These are phyloP conservation scores for Glaucomys volans DNA, from an alignment of 2,113 vertebrate genomes.

Conservation along the genomic window DNA sequence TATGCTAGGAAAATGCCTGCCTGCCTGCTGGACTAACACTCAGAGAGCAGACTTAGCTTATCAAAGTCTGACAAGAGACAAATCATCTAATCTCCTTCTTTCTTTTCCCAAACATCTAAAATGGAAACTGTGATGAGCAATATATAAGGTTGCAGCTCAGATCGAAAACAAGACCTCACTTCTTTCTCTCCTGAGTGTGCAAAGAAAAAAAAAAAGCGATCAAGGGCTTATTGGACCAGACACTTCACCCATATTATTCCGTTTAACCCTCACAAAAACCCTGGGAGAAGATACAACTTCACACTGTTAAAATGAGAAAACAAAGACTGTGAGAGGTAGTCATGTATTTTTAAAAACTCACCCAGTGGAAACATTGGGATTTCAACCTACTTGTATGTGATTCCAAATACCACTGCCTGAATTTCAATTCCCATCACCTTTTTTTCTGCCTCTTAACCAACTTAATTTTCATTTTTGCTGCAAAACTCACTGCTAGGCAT, in stretches of 20 bases:
- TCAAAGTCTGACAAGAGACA: conserved; percentile 12
- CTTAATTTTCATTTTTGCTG: conserved; percentile 32
- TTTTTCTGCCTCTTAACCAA: neutral
- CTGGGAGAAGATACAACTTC: neutral
- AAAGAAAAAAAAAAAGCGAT: conserved; percentile 41
- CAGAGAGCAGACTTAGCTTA: conserved; percentile 17
- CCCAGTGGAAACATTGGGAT: neutral
- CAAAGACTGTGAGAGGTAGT: neutral
- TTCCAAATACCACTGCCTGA: neutral
- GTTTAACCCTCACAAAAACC: conserved; percentile 41
- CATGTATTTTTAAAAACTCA: neutral
- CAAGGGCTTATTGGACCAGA: conserved; percentile 48
- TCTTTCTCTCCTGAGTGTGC: neutral
- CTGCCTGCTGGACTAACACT: neutral
- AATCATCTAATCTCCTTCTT: neutral
- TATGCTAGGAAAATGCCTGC: neutral
- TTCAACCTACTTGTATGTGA: neutral
- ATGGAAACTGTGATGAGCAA: neutral
- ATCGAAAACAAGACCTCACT: neutral
- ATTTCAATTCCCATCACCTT: neutral
- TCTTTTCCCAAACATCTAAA: conserved; percentile 40
- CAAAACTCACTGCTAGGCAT: neutral
- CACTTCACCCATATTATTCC: neutral
- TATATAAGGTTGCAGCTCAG: neutral
- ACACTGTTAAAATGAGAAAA: conserved; percentile 54